Conservation (phyloP, 2,888 invertebrate species). For the Theodoxus fluviatilis region DNA sequence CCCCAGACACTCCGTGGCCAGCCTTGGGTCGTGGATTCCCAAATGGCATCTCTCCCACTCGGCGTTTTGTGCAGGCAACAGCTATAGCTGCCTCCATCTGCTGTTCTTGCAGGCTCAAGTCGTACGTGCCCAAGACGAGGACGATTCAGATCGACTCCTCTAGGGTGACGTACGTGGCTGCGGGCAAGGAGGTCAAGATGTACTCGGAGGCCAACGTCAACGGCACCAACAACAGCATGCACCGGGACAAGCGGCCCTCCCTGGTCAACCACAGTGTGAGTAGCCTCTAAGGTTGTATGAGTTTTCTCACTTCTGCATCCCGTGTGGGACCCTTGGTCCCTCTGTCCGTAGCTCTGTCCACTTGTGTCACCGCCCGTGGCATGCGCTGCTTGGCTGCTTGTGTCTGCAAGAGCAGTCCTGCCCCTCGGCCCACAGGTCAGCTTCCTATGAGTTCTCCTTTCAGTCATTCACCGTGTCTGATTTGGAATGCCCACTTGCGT, state of each 20-base stretch:
- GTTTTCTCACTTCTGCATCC: slow-evolving; percentile 24
- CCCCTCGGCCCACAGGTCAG: too few species aligned
- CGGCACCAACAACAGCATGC: slow-evolving; percentile 57
- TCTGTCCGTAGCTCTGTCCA: slow-evolving; percentile 3
- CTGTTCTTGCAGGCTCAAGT: slow-evolving; percentile 49
- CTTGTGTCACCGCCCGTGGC: too few species aligned
- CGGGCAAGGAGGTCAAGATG: slow-evolving; percentile 64
- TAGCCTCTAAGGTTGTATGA: slow-evolving; percentile 31
- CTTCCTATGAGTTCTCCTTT: too few species aligned
- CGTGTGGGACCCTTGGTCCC: slow-evolving; percentile 1
- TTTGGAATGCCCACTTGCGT: too few species aligned
- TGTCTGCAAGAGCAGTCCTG: too few species aligned
- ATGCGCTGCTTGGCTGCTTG: too few species aligned
- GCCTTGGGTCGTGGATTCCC: too few species aligned
- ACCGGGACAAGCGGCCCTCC: slow-evolving; percentile 37
- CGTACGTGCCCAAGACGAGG: slow-evolving; percentile 55
- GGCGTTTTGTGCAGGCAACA: neutral
- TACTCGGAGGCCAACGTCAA: slow-evolving; percentile 62
- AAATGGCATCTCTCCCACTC: neutral
- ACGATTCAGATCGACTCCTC: slow-evolving; percentile 56
- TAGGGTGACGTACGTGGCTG: slow-evolving; percentile 58
- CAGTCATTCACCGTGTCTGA: too few species aligned
- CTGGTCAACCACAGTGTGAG: slow-evolving; percentile 46
- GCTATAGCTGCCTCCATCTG: neutral
- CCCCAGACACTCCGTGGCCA: too few species aligned